These are phyloP conservation scores for Phylloscopus collybita DNA, from an alignment of 2,797 vertebrate species.

Conservation along the genomic window DNA sequence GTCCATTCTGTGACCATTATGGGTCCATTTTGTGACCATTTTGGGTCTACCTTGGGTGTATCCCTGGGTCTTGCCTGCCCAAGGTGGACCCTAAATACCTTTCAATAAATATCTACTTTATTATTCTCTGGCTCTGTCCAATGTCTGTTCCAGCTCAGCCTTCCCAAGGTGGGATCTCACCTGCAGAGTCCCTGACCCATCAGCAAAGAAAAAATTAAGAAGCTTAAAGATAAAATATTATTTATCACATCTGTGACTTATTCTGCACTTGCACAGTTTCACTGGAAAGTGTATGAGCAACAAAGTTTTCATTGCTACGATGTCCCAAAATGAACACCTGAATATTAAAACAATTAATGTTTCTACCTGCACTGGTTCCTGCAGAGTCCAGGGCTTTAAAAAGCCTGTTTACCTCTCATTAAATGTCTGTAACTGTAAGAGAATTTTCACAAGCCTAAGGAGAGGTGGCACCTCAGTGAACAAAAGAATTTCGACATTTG, in stretches of 20 bases:
- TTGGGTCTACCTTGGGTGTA: no score
- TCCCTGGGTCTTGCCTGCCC: no score
- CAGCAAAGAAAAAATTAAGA: not conserved
- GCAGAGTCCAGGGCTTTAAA: not conserved
- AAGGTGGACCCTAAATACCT: no score
- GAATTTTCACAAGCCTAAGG: not conserved
- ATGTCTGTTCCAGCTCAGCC: no score
- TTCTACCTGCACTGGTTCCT: not conserved
- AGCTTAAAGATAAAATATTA: not conserved
- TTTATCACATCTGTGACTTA: not conserved
- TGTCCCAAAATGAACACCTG: not conserved
- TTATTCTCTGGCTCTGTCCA: no score
- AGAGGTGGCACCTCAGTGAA: not conserved
- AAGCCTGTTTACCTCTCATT: not conserved
- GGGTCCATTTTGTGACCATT: no score
- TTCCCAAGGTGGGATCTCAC: not conserved
- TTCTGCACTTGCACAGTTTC: not conserved
- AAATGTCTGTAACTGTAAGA: not conserved
- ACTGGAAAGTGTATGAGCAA: not conserved
- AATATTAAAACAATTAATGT: not conserved
- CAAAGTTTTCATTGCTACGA: not conserved
- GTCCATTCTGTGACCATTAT: no score
- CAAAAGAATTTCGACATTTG: not conserved
- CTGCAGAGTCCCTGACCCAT: not conserved
- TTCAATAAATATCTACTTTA: no score